phyloP scores from a whole-genome alignment of 2,797 vertebrate genomes.

The Coregonus sp. region DNA sequence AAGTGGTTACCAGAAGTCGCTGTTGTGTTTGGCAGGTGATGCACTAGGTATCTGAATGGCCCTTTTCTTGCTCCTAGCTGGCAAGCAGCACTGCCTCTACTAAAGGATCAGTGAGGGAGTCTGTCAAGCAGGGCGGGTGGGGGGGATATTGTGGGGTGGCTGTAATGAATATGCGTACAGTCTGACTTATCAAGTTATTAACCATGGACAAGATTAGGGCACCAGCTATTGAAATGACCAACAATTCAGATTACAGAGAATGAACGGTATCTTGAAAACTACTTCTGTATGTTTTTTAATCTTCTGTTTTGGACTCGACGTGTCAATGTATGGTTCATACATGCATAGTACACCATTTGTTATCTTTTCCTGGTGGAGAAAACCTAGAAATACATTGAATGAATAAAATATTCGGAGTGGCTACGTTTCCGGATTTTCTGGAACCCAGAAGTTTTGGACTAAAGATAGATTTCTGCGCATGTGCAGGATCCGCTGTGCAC shows the following conservation, averaged over 20 bases:
- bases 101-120: background rate
- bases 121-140: background rate
- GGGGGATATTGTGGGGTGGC: background rate
- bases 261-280: background rate
- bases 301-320: no score
- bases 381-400: no score
- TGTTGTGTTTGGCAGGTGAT: constrained; percentile 74
- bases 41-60: constrained; percentile 67
- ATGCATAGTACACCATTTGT: no score
- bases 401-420: no score
- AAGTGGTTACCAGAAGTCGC: constrained; percentile 79
- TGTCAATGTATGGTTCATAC: no score
- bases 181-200: background rate
- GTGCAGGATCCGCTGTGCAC: no score
- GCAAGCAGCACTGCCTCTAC: constrained; percentile 40
- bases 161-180: background rate
- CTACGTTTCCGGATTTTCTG: no score
- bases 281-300: background rate
- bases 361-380: no score
- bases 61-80: constrained; percentile 74
- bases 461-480: no score
- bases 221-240: no score
- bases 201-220: background rate
- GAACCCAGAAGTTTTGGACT: no score
- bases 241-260: no score